phyloP scores from a whole-genome alignment of 2,888 invertebrate species.

The Nemoura dubitans region DNA sequence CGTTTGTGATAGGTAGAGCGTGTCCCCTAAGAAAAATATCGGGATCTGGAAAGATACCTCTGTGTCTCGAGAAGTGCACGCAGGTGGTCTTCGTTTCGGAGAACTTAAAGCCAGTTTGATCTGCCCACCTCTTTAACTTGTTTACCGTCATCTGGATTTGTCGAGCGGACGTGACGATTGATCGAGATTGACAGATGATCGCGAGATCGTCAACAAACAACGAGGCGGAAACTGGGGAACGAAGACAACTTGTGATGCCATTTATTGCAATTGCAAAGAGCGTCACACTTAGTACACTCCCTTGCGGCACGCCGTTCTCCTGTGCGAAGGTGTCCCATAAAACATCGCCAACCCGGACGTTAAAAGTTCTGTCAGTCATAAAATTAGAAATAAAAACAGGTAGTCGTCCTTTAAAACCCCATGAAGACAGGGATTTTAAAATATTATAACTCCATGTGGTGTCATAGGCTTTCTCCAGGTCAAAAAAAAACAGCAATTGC shows the following conservation, averaged over 20 bases:
- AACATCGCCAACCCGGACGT: slow-evolving; percentile 19
- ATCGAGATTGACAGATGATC: slow-evolving; percentile 22
- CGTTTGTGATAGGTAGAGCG: not conserved
- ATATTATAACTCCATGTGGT: slow-evolving; percentile 49
- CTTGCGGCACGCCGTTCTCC: slow-evolving; percentile 45
- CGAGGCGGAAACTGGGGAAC: slow-evolving; percentile 16
- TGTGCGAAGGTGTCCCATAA: slow-evolving; percentile 1
- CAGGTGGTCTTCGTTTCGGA: slow-evolving; percentile 34
- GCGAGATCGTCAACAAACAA: slow-evolving; percentile 42
- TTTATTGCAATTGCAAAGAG: slow-evolving; percentile 43
- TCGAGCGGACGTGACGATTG: not conserved
- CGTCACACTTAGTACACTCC: slow-evolving; percentile 42
- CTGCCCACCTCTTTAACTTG: slow-evolving; percentile 25
- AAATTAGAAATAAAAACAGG: slow-evolving; percentile 46
- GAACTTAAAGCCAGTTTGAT: slow-evolving; percentile 34
- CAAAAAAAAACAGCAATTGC: slow-evolving; percentile 51
- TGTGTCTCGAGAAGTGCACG: slow-evolving; percentile 20
- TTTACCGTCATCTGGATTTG: slow-evolving; percentile 28
- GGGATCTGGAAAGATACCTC: slow-evolving; percentile 26
- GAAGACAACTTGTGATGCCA: slow-evolving; percentile 14
- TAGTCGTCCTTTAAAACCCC: slow-evolving; percentile 49
- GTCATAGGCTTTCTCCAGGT: slow-evolving; percentile 49
- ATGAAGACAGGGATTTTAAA: slow-evolving; percentile 44
- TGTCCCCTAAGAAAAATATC: slow-evolving; percentile 5
- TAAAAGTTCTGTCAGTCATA: slow-evolving; percentile 38